phyloP scores from a whole-genome alignment of 2,888 invertebrate genomes.

The Nemotelus nigrinus region DNA sequence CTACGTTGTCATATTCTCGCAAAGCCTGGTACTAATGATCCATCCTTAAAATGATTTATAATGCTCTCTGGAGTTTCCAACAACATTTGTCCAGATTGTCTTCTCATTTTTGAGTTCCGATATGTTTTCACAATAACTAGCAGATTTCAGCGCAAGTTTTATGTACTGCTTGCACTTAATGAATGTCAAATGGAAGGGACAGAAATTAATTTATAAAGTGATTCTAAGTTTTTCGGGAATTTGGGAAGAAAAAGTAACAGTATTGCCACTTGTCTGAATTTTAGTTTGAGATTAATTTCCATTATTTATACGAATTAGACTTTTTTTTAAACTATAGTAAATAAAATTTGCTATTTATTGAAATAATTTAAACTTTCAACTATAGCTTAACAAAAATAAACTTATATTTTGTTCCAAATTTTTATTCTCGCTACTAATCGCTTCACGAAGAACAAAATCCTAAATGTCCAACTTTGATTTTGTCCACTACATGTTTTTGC shows the following conservation, averaged over 20 bases:
- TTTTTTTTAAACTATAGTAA: neutral
- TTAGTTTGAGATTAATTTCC: neutral
- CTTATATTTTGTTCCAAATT: no score
- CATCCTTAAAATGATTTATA: neutral
- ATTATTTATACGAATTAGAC: neutral
- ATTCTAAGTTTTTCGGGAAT: neutral
- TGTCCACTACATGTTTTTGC: no score
- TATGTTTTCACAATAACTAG: neutral
- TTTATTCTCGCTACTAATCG: no score
- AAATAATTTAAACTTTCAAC: neutral
- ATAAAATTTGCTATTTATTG: neutral
- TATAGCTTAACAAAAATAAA: no score
- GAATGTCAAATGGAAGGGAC: neutral
- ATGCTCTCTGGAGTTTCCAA: neutral
- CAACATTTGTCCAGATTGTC: slow-evolving; percentile 3
- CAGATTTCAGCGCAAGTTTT: neutral
- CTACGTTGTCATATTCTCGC: no score
- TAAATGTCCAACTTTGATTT: no score
- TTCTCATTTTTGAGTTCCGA: slow-evolving; percentile 3
- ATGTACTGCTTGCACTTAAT: neutral
- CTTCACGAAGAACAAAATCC: no score
- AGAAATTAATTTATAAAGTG: neutral
- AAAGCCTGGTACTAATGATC: neutral
- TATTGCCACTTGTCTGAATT: neutral
- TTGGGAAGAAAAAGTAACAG: neutral